Conservation (phyloP, 2,797 vertebrate species). For the Paratrypauchen microcephalus region DNA sequence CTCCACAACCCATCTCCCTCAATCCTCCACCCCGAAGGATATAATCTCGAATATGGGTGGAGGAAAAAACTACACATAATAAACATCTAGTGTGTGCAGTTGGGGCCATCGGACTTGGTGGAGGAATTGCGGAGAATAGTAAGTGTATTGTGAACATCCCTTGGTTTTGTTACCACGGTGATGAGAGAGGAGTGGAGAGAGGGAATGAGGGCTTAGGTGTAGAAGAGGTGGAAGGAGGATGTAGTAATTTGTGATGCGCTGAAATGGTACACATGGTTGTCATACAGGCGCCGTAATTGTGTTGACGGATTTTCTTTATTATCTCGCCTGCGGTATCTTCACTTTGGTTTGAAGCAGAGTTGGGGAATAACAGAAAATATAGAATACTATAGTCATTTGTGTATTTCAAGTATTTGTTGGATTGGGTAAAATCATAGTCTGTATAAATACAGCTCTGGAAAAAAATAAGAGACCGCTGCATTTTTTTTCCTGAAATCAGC, state of each 20-base stretch:
- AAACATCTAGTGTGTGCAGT: slow-evolving; percentile 59
- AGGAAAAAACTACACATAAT: slow-evolving; percentile 52
- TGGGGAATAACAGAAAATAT: neutral
- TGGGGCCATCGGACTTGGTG: slow-evolving; percentile 44
- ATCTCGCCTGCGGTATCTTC: neutral
- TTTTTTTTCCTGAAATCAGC: too few species aligned
- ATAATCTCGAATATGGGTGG: slow-evolving; percentile 40
- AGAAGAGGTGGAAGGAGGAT: slow-evolving; percentile 24
- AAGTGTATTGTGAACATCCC: slow-evolving; percentile 22
- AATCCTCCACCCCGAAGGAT: slow-evolving; percentile 39
- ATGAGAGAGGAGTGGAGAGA: slow-evolving; percentile 24
- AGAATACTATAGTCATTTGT: neutral
- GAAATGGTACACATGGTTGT: neutral
- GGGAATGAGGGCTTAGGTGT: slow-evolving; percentile 7
- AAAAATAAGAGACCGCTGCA: too few species aligned
- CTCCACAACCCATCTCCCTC: slow-evolving; percentile 54
- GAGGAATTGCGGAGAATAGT: slow-evolving; percentile 22
- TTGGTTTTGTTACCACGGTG: slow-evolving; percentile 29
- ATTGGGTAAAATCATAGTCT: neutral
- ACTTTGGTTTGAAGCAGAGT: neutral
- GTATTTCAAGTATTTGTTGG: neutral
- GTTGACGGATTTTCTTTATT: neutral
- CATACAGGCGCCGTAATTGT: neutral
- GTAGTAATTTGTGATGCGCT: slow-evolving; percentile 17
- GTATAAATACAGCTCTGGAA: too few species aligned